These are phyloP conservation scores for Pollenia angustigena DNA, from an alignment of 2,888 invertebrate genomes.

Conservation along the genomic window DNA sequence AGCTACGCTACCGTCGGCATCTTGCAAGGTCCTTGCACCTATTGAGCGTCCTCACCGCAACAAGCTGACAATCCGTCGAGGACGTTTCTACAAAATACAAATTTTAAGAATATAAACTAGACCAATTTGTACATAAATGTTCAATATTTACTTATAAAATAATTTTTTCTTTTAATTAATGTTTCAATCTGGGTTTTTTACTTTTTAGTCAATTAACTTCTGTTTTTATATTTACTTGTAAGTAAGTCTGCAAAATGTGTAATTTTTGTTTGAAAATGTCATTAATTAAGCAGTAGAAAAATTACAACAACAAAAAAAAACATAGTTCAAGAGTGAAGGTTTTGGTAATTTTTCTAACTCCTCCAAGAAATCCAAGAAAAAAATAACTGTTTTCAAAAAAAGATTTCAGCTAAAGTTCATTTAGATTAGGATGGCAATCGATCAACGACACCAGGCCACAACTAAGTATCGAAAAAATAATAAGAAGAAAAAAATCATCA, in stretches of 20 bases:
- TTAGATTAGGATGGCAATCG: conserved; percentile 72
- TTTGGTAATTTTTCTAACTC: conserved; percentile 70
- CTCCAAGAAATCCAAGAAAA: conserved; percentile 37
- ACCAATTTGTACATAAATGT: background rate
- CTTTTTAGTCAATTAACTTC: background rate
- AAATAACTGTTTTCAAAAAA: conserved; percentile 48
- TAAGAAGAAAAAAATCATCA: conserved; percentile 14
- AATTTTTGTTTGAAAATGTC: conserved; percentile 64
- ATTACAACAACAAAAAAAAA: conserved; percentile 32
- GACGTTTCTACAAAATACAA: too few relatives aligned
- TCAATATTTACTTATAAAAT: background rate
- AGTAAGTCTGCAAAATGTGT: conserved; percentile 15
- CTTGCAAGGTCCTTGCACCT: too few relatives aligned
- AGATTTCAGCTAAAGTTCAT: conserved; percentile 70
- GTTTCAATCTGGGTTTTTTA: conserved; percentile 24
- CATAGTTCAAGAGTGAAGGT: conserved; percentile 75
- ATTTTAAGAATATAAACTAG: too few relatives aligned
- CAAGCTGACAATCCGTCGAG: too few relatives aligned
- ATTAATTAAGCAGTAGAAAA: conserved; percentile 54
- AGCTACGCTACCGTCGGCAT: too few relatives aligned
- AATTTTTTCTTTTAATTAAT: background rate
- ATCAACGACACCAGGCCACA: conserved; percentile 57
- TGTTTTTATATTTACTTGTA: background rate
- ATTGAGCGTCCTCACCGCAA: too few relatives aligned
- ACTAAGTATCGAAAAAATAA: background rate